Conservation (phyloP, 2,113 vertebrate species). For the Tringa solitaria region DNA sequence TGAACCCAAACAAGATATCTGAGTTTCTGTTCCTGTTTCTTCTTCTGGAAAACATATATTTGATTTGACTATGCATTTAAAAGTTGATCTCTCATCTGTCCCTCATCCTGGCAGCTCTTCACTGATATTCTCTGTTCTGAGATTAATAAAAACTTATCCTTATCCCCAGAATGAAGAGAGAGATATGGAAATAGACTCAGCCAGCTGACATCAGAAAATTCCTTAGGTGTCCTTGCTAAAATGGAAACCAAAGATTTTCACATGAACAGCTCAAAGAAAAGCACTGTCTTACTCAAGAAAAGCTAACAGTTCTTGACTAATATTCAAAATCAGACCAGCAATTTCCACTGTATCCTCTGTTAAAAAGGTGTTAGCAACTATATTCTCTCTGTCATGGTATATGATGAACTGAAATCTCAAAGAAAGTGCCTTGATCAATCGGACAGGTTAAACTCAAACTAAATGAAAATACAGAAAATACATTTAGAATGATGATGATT, state of each 20-base stretch:
- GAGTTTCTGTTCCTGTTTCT: background rate
- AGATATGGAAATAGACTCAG: background rate
- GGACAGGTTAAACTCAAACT: background rate
- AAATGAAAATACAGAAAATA: background rate
- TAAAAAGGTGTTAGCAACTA: background rate
- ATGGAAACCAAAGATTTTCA: background rate
- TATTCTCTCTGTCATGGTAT: background rate
- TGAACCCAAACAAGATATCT: background rate
- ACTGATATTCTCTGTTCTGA: background rate
- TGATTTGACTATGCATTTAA: conserved; percentile 24
- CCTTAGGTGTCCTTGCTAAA: background rate
- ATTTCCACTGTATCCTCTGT: background rate
- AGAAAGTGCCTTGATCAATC: background rate
- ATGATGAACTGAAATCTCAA: background rate
- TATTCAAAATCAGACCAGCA: background rate
- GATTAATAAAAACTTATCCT: background rate
- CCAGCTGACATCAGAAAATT: background rate
- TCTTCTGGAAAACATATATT: background rate
- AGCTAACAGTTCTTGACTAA: background rate
- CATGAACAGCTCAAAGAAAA: background rate
- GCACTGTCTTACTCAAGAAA: background rate
- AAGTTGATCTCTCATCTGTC: background rate
- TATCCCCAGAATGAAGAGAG: background rate
- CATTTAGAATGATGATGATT: background rate
- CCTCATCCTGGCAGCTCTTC: conserved; percentile 12